These are phyloP conservation scores for Patella ulyssiponensis DNA, from an alignment of 2,888 invertebrate species.

Conservation along the genomic window DNA sequence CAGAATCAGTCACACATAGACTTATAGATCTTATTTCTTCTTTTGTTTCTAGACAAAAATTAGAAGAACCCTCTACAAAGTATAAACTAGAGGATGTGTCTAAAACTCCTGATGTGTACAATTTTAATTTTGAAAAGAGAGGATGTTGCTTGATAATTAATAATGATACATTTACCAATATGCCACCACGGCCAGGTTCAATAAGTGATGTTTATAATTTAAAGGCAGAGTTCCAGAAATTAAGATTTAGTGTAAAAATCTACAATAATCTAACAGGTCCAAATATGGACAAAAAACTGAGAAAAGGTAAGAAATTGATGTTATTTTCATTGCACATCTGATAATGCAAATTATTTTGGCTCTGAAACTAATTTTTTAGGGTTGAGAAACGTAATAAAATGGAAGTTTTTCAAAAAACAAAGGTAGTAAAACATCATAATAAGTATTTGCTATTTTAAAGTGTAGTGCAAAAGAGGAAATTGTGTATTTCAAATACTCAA, in stretches of 20 bases:
- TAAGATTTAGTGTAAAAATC: slow-evolving; percentile 35
- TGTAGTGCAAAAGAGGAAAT: too few relatives aligned
- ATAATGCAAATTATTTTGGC: too few relatives aligned
- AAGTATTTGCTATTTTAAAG: too few relatives aligned
- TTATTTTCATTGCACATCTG: too few relatives aligned
- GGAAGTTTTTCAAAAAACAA: too few relatives aligned
- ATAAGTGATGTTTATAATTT: slow-evolving; percentile 29
- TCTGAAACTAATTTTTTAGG: too few relatives aligned
- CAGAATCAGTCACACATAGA: too few relatives aligned
- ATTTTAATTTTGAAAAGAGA: slow-evolving; percentile 32
- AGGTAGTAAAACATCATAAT: too few relatives aligned
- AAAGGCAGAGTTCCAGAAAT: slow-evolving; percentile 24
- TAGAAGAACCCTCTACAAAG: neutral
- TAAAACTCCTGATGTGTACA: slow-evolving; percentile 25
- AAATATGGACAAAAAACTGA: slow-evolving; percentile 30
- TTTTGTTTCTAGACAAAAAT: too few relatives aligned
- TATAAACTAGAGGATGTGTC: neutral
- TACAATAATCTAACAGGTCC: slow-evolving; percentile 31
- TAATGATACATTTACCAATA: slow-evolving; percentile 38
- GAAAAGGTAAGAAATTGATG: slow-evolving; percentile 28
- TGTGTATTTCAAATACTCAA: too few relatives aligned
- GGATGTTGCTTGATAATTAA: slow-evolving; percentile 42
- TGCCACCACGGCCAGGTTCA: slow-evolving; percentile 33
- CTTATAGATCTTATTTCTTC: too few relatives aligned
- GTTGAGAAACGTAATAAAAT: too few relatives aligned